Evolutionary conservation across 2,888 invertebrate genomes (phyloP).

Genomic region (Ganaspis brasiliensis): DNA sequence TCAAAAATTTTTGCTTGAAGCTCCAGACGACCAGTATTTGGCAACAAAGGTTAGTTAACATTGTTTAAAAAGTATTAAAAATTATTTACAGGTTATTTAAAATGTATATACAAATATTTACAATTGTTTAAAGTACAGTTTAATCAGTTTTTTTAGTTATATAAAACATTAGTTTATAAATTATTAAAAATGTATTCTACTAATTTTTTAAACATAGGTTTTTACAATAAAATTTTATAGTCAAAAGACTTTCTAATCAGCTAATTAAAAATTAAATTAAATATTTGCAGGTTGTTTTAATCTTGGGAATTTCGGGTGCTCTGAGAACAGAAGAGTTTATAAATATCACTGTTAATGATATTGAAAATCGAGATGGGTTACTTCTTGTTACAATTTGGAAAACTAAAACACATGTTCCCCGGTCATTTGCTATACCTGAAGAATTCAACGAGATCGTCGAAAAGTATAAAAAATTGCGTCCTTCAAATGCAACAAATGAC

Average conservation of each 20-base stretch:
- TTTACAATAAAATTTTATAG: background rate
- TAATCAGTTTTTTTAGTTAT: no score
- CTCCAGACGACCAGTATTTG: background rate
- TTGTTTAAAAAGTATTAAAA: background rate
- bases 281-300: constrained; percentile 49
- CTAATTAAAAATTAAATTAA: constrained; percentile 5
- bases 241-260: no score
- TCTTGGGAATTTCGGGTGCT: constrained; percentile 51
- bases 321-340: constrained; percentile 45
- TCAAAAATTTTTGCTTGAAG: background rate
- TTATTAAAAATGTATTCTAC: no score
- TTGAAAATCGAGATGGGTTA: constrained; percentile 51
- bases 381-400: constrained; percentile 42
- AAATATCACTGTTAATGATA: constrained; percentile 40
- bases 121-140: background rate
- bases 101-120: background rate
- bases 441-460: constrained; percentile 40
- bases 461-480: constrained; percentile 49
- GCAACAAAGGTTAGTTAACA: background rate
- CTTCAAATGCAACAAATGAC: background rate
- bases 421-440: constrained; percentile 47
- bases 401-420: constrained; percentile 42
- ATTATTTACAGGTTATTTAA: background rate
- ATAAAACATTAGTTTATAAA: no score
- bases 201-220: background rate